These are phyloP conservation scores for Notechis scutatus DNA, from an alignment of 2,113 vertebrate genomes.

Conservation along the genomic window DNA sequence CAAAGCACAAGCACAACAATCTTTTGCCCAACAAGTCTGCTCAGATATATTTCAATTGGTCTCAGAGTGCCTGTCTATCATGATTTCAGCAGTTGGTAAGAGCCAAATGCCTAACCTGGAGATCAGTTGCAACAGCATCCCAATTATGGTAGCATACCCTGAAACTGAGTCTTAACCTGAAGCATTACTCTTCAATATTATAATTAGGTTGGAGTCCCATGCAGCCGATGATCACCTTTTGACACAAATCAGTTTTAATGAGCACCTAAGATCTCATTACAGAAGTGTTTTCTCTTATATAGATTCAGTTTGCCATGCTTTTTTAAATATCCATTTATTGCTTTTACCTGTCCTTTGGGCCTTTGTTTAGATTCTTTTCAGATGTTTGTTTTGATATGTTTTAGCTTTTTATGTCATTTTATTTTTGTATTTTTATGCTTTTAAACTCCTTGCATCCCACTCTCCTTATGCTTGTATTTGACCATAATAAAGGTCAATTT, in stretches of 20 bases:
- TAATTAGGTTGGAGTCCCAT: background rate
- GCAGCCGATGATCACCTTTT: background rate
- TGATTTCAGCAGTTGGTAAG: background rate
- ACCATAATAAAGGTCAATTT: background rate
- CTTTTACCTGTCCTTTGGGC: background rate
- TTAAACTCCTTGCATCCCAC: background rate
- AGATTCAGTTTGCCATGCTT: background rate
- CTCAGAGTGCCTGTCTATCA: background rate
- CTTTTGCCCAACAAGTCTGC: background rate
- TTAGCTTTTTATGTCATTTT: background rate
- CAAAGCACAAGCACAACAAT: background rate
- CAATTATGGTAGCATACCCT: background rate
- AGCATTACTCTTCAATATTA: background rate
- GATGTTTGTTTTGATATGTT: background rate
- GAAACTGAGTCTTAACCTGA: background rate
- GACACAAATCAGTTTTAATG: background rate
- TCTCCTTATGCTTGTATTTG: background rate
- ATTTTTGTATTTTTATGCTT: background rate
- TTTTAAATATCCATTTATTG: background rate
- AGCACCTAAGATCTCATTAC: background rate
- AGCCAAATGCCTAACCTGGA: background rate
- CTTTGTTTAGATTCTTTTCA: background rate
- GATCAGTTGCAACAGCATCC: background rate
- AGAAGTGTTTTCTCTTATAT: background rate
- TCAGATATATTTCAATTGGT: background rate